Percentiles rank a stretch among this genome's conserved stretches.
Conservation (phyloP, 2,888 invertebrate species). For the Orthosia incerta region DNA sequence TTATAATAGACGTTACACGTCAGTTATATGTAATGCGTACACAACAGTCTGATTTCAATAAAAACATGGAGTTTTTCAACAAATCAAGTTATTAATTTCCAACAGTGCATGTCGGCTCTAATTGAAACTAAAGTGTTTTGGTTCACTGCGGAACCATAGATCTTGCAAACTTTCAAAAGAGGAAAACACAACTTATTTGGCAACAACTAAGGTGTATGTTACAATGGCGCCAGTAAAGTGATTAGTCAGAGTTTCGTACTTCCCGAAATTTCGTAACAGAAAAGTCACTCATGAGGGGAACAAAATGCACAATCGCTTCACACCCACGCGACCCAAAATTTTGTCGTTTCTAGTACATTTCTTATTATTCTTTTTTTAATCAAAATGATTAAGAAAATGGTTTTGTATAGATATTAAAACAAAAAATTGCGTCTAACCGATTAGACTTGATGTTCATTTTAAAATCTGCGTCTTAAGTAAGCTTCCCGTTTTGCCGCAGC, state of each 20-base stretch:
- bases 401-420: too few relatives aligned
- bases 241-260: neutral
- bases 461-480: neutral
- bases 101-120: neutral
- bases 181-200: conserved; percentile 19
- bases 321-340: too few relatives aligned
- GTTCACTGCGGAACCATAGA: conserved; percentile 12
- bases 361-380: too few relatives aligned
- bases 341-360: too few relatives aligned
- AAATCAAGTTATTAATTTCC: neutral
- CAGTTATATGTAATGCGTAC: too few relatives aligned
- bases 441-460: too few relatives aligned
- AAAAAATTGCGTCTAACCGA: too few relatives aligned
- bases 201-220: conserved; percentile 2
- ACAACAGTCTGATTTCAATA: too few relatives aligned
- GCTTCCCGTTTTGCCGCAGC: neutral
- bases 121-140: conserved; percentile 23
- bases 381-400: too few relatives aligned
- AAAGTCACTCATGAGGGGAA: neutral
- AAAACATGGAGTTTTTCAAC: neutral
- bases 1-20: too few relatives aligned
- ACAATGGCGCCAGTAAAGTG: neutral
- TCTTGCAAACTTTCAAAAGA: conserved; percentile 14
- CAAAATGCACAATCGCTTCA: too few relatives aligned
- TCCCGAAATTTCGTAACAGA: neutral